These are phyloP conservation scores for Mormyrops attenuatus DNA, from an alignment of 2,797 vertebrate species.

Conservation along the genomic window DNA sequence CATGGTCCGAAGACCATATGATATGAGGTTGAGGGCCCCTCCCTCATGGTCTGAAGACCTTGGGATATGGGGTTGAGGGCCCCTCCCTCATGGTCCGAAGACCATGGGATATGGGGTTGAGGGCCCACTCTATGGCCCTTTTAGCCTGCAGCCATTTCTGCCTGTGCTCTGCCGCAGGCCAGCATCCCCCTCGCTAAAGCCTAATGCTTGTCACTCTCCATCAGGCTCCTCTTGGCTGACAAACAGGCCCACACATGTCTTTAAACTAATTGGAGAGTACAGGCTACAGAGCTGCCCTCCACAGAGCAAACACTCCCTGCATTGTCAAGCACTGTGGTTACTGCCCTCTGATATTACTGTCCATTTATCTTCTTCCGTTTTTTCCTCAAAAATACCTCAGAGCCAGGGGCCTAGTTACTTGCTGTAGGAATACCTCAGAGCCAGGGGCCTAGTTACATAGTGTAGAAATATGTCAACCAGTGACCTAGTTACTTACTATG, in stretches of 20 bases:
- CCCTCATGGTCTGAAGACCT: too few relatives aligned
- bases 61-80: too few relatives aligned
- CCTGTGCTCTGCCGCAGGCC: background rate
- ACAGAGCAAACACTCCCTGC: background rate
- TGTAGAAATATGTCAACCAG: background rate
- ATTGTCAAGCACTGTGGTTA: slow-evolving; percentile 5
- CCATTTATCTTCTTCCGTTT: background rate
- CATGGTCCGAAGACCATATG: background rate
- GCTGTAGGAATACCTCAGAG: background rate
- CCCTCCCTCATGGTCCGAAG: background rate
- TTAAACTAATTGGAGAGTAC: slow-evolving; percentile 10
- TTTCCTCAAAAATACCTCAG: background rate
- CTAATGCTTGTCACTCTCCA: background rate
- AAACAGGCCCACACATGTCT: background rate
- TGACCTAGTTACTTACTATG: background rate
- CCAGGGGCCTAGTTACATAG: background rate
- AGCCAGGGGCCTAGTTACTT: background rate
- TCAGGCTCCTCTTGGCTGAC: background rate
- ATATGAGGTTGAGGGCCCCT: background rate
- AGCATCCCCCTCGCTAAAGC: background rate
- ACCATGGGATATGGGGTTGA: background rate
- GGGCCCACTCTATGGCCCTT: background rate
- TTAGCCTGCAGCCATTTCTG: background rate
- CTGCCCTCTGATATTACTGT: background rate
- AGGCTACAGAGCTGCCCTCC: background rate